Evolutionary conservation across 2,888 invertebrate genomes (phyloP), one percentile per base, ranked within the genome.

Genomic region (Zaprionus lineosus): DNA sequence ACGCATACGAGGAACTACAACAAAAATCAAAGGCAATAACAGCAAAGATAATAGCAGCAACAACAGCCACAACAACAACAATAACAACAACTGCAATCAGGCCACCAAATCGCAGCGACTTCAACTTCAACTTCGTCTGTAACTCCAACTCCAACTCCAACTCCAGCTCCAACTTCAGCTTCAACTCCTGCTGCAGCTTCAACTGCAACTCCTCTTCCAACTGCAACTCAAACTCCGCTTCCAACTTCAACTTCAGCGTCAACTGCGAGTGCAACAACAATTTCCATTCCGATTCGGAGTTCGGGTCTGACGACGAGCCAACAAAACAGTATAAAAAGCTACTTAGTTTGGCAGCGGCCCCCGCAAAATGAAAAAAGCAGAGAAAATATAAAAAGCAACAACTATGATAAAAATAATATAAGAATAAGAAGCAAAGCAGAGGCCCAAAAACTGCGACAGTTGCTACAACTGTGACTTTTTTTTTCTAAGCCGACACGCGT

Each of bases 401-500:
- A 82, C 70, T 74, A 69, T 56, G 67, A 76, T 60, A 79, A 64
- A 70, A 74, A 61, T 51, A 64, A 66, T 44, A 34, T 34, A 55
- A 39, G 26, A 19, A 64, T 21, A 31, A 39, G 11, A 33, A 40
- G 59, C 48, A 47, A 36, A 60, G 53, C 55, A 41, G 21, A 34
- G 39, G 44, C 44, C 26, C 50, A 41, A 62, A 61, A 64, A 51
- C 64, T 53, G 43, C 37, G 65, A 59, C 58, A 62, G 77, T 70
- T 67, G 71, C 58, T 43, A 57, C 66, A 55, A 53, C 71, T 63
- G 59, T 47, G 44, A 75, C 57, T 56, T 74, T 77, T 79, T 71
- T 84, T 77, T 79, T 71, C 86, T 75, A 71, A 83, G 69, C 79
- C 76, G 86, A 78, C 86, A 85, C 77, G 85, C 79, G 84, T 85